Conservation (phyloP, 1,140 invertebrate genomes). For the Aphaenogaster ashmeadi region DNA sequence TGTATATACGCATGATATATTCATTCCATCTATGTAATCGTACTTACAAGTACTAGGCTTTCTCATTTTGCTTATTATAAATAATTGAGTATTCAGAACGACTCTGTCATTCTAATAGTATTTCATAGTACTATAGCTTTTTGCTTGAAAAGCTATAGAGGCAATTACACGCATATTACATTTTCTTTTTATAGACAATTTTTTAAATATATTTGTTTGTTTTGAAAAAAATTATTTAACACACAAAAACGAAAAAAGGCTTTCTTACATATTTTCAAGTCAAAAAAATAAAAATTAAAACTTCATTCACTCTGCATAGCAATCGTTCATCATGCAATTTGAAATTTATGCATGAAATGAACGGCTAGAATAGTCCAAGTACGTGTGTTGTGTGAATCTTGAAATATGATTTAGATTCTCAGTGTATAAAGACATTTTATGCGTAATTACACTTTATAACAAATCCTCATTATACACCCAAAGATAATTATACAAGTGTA, state of each 20-base stretch:
- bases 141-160: background rate
- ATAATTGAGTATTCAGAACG: slow-evolving; percentile 40
- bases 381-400: slow-evolving; percentile 16
- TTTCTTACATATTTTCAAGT: background rate
- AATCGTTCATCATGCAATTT: slow-evolving; percentile 57
- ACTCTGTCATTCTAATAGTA: background rate
- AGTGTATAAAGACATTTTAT: slow-evolving; percentile 53
- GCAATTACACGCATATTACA: background rate
- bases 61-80: slow-evolving; percentile 26
- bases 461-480: slow-evolving; percentile 61
- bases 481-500: slow-evolving; percentile 65
- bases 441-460: slow-evolving; percentile 14
- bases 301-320: background rate
- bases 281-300: background rate
- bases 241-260: background rate
- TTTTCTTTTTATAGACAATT: slow-evolving; percentile 16
- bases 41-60: slow-evolving; percentile 37
- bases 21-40: background rate
- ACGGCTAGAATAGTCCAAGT: slow-evolving; percentile 39
- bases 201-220: background rate
- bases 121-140: background rate
- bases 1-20: slow-evolving; percentile 14
- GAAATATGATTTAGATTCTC: slow-evolving; percentile 48
- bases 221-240: background rate
- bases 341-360: slow-evolving; percentile 54